A percentile compares a stretch with the other conserved stretches of the same genome.
These are phyloP conservation scores for Heliconius nattereri DNA, from an alignment of 1,140 invertebrate species.

Conservation along the genomic window DNA sequence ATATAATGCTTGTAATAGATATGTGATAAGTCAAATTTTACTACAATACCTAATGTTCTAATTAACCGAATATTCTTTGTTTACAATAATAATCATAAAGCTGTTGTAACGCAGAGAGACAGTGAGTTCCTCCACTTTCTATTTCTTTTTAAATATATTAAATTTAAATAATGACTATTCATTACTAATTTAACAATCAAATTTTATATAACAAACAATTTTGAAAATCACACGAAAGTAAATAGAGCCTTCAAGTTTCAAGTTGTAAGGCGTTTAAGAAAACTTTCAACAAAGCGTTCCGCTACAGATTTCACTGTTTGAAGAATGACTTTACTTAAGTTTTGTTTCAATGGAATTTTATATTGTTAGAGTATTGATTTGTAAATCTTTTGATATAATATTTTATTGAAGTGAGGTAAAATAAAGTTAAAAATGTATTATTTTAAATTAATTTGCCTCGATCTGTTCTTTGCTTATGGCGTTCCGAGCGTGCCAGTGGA, in stretches of 20 bases:
- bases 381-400: background rate
- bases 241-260: conserved; percentile 13
- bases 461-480: too few species aligned
- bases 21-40: too few species aligned
- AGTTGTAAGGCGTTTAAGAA: conserved; percentile 33
- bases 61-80: background rate
- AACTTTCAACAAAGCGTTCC: conserved; percentile 32
- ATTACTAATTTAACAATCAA: background rate
- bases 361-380: conserved; percentile 8
- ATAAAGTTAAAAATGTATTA: background rate
- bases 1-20: too few species aligned
- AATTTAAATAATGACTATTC: background rate
- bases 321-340: conserved; percentile 29
- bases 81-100: background rate
- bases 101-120: background rate
- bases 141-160: too few species aligned
- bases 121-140: background rate
- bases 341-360: conserved; percentile 22
- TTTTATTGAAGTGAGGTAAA: background rate
- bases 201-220: background rate
- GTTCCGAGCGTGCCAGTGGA: too few species aligned
- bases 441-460: too few species aligned
- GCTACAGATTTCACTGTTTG: conserved; percentile 36
- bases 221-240: background rate
- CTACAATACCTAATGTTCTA: too few species aligned